Percentiles rank a stretch among this genome's conserved stretches.
Conservation (phyloP, 2,113 vertebrate species). For the Calcarius ornatus region DNA sequence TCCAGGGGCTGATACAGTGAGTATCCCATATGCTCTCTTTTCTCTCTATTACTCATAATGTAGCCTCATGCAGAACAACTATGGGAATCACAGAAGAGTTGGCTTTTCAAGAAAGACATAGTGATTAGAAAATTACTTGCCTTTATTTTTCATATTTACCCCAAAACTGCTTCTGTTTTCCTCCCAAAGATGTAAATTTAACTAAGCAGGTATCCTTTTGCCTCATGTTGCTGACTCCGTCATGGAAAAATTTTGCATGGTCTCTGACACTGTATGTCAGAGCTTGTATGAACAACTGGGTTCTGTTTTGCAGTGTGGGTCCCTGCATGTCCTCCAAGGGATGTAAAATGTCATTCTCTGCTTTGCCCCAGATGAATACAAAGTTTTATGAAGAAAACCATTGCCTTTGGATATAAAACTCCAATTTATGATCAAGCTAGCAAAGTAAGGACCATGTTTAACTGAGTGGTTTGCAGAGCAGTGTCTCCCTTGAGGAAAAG, state of each 20-base stretch:
- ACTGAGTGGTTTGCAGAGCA: not conserved
- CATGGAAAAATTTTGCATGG: not conserved
- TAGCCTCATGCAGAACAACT: not conserved
- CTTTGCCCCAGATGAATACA: not conserved
- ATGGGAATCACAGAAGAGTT: not conserved
- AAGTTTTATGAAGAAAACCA: not conserved
- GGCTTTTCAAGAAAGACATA: not conserved
- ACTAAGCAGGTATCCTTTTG: not conserved
- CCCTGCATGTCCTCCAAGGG: not conserved
- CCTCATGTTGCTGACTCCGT: not conserved
- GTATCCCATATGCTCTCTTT: not conserved
- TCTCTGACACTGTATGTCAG: not conserved
- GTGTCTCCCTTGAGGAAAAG: not conserved
- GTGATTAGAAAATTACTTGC: not conserved
- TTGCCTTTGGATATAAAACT: not conserved
- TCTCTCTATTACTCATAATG: not conserved
- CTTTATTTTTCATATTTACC: not conserved
- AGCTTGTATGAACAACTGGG: not conserved
- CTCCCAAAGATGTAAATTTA: not conserved
- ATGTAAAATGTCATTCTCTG: not conserved
- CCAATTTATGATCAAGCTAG: not conserved
- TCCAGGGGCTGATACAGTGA: not conserved
- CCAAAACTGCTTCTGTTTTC: not conserved
- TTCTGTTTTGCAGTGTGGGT: not conserved
- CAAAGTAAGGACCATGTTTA: not conserved